Base-by-base conservation (phyloP, 2,888 invertebrate species). In the Therioaphis trifolii region DNA sequence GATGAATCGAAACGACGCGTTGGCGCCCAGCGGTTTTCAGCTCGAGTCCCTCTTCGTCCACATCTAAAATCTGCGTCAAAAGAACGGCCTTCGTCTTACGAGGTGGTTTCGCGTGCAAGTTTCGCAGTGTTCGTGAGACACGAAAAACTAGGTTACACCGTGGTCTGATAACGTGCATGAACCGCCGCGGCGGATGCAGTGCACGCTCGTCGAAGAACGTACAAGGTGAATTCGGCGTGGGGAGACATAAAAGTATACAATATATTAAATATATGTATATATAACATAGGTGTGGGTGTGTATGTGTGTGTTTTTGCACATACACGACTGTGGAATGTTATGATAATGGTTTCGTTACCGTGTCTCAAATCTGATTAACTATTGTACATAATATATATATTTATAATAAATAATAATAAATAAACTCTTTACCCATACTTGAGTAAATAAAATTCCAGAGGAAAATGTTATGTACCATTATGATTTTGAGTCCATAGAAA, bases 111-210 rank as follows among this genome's bases (percentile, higher is more conserved):
- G 27, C 58, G 74, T 55, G 63, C 63, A 11, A 63, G 24, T 35
- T 35, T 35, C 35, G 18, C 63, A 14, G 29, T 18, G 40, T 11
- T 55, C 74, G 74, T 58, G 74, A 75, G 74, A 75, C 76, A 46
- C 46, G 61, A 76, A 76, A 63, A 76, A 76, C 76, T 63, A 76
- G 76, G 76, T 76, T 76, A 76, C 35, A 29, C 35, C 52, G 18
- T 18, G 72, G 72, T 52, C 52, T 72, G 29, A 55, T 72, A 52
- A 55, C 27, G 24, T 12, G 71, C 49, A 18, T 46, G 71, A 71
- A 49, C 11, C 49, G 71, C 71, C 4, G 35, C 35, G 27, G 46
- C 49, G 27, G 71, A 27, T 49, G 49, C 58, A 58, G 58, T 40
- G 2, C 43, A 40, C 43, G n/a, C 14, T 40, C 12, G 27, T 61